Evolutionary conservation across 2,113 vertebrate species (phyloP), one percentile per base, ranked within the genome.

Genomic region (Corythornis madagascariensis): DNA sequence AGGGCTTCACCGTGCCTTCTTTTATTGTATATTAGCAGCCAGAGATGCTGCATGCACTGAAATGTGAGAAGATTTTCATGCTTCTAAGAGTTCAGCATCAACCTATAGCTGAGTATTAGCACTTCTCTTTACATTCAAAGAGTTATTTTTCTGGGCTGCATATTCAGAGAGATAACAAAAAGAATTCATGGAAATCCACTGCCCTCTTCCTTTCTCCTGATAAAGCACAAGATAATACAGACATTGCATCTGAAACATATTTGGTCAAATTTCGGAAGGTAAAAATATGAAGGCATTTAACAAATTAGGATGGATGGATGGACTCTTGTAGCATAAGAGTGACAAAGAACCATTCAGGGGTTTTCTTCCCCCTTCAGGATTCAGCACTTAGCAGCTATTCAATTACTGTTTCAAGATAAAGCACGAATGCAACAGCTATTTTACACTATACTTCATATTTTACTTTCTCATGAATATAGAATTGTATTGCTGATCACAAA

Each of bases 331-430:
- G 81, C 66, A 38, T 28, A 40, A 47, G 55, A 78, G 69, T 45
- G 25, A 81, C 90, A 40, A 53, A 63, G 79, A 87, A 4, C 55
- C 64, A 42, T 76, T 14, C 21, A 33, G 89, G 18, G 4, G n/a
- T 12, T 38, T 16, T 38, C 17, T 6, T 3, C 2, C 12, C 63
- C 74, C 89, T 88, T 26, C 89, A 83, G 80, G 55, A 80, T 88
- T 70, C 75, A 45, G 71, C 60, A 65, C 87, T 94, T 59, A 56
- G 87, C 88, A 87, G 85, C 90, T 92, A 38, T 95, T 95, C 95
- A 92, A 75, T 79, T 79, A 77, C 86, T 16, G 43, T 47, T 45
- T 79, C n/a, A 2, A 86, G 79, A 94, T 74, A 88, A 94, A 94
- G 79, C 71, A 81, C 33, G 2, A 19, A 87, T 55, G 81, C 88